These are phyloP conservation scores for Junonia oenone DNA, from an alignment of 2,888 invertebrate species.

Conservation along the genomic window DNA sequence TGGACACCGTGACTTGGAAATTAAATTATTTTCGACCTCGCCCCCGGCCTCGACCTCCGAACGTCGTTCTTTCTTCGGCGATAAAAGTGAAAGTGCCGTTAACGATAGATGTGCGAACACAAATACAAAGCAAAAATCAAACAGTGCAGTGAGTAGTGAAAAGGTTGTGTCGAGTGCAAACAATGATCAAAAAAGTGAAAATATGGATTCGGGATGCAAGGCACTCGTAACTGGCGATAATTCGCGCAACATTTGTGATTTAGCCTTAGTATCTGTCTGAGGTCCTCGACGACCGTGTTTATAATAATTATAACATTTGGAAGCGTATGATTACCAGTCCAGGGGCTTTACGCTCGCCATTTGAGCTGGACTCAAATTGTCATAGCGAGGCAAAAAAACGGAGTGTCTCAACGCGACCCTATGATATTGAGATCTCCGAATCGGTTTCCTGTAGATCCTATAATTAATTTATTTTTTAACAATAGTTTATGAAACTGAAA, in stretches of 20 bases:
- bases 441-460: constrained; percentile 79
- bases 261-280: constrained; percentile 77
- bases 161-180: constrained; percentile 55
- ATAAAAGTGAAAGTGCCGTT: constrained; percentile 74
- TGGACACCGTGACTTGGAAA: constrained; percentile 88
- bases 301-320: constrained; percentile 45
- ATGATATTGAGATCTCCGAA: constrained; percentile 75
- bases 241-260: constrained; percentile 74
- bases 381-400: constrained; percentile 65
- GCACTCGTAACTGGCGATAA: constrained; percentile 50
- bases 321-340: constrained; percentile 54
- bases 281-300: constrained; percentile 49
- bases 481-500: constrained; percentile 70
- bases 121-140: constrained; percentile 59
- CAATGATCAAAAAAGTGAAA: constrained; percentile 58
- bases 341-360: constrained; percentile 66
- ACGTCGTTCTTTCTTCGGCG: constrained; percentile 70
- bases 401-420: constrained; percentile 66
- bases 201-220: constrained; percentile 59
- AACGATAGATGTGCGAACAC: constrained; percentile 59
- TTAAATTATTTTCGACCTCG: constrained; percentile 86
- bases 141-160: constrained; percentile 66
- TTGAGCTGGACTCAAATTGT: constrained; percentile 78
- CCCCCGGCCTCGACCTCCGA: constrained; percentile 69
- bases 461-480: constrained; percentile 77